Base-by-base conservation (phyloP, 2,113 vertebrate genomes). In the Mola mola region DNA sequence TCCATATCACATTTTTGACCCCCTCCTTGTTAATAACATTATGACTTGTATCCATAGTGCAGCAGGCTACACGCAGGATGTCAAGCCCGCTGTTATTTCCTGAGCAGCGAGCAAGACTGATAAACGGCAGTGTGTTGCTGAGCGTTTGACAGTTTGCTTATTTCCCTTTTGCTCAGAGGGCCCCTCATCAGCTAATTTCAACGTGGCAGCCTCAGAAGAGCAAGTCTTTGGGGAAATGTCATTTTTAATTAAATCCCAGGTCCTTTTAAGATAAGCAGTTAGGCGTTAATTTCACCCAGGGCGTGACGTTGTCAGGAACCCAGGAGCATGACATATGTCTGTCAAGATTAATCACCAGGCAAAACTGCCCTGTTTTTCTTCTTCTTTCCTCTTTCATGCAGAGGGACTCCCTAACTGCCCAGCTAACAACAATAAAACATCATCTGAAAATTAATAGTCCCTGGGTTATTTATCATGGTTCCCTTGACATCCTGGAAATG, bases 241-340 rank as follows among this genome's bases (percentile, higher is more conserved):
- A 92, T 92, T 93, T 92, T 92, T 92, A 92, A 93, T 93, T 92
- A 92, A 92, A 90, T 89, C 92, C 90, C 89, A 88, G 77, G 87
- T 90, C 88, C 86, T 91, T n/a, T 89, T 90, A 87, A 92, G 89
- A 91, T 89, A 91, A 91, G 88, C 87, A 88, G 83, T 79, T 87
- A 87, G 89, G 86, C 84, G 72, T 88, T 92, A 80, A 90, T 90
- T 92, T 86, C 74, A 91, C 89, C 86, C 78, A 77, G 87, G 88
- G 88, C 64, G 67, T 87, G 76, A 69, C 81, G 77, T 86, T 89
- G 82, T 79, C 84, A 74, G 60, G 73, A 89, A 65, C 84, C 79
- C 66, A 65, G 81, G 79, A 90, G 80, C 86, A 88, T 91, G 86
- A 89, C 79, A 68, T 88, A 78, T 87, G 86, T 88, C 88, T 91